Percentiles rank a stretch among this genome's conserved stretches.
Conservation (phyloP, 1,140 invertebrate genomes). For the Drosophila fuyamai region DNA sequence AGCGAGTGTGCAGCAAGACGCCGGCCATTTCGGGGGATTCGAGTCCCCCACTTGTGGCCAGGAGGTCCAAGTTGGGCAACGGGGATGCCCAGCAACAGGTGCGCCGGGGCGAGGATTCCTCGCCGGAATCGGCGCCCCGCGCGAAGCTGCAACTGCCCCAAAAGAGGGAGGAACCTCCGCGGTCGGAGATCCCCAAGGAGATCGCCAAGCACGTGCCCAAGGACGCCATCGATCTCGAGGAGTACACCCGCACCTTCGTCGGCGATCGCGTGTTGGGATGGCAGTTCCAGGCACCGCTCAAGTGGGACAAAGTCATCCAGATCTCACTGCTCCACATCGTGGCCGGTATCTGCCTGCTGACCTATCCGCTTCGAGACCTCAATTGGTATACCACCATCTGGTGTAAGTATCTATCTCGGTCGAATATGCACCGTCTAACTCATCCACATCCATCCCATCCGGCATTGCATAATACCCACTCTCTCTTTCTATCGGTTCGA, state of each 20-base stretch:
- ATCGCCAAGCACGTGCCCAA: constrained; percentile 56
- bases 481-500: constrained; percentile 42
- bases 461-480: constrained; percentile 47
- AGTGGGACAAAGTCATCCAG: constrained; percentile 85
- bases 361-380: constrained; percentile 57
- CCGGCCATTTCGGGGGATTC: constrained; percentile 52
- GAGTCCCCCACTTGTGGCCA: constrained; percentile 50
- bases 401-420: constrained; percentile 71
- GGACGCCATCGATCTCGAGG: constrained; percentile 72
- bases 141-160: constrained; percentile 34
- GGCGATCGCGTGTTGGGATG: constrained; percentile 71
- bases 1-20: constrained; percentile 70
- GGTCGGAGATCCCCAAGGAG: constrained; percentile 35
- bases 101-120: constrained; percentile 66
- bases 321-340: constrained; percentile 78
- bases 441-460: constrained; percentile 30
- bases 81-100: constrained; percentile 44
- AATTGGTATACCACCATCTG: constrained; percentile 54
- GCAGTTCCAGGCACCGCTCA: constrained; percentile 79
- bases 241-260: constrained; percentile 67
- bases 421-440: not conserved
- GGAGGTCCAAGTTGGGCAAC: constrained; percentile 54
- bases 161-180: not conserved
- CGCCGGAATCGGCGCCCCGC: constrained; percentile 56
- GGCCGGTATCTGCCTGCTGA: constrained; percentile 44